A percentile compares a stretch with the other conserved stretches of the same genome.
These are phyloP conservation scores for Phrynosoma platyrhinos DNA, from an alignment of 2,113 vertebrate genomes.

Conservation along the genomic window DNA sequence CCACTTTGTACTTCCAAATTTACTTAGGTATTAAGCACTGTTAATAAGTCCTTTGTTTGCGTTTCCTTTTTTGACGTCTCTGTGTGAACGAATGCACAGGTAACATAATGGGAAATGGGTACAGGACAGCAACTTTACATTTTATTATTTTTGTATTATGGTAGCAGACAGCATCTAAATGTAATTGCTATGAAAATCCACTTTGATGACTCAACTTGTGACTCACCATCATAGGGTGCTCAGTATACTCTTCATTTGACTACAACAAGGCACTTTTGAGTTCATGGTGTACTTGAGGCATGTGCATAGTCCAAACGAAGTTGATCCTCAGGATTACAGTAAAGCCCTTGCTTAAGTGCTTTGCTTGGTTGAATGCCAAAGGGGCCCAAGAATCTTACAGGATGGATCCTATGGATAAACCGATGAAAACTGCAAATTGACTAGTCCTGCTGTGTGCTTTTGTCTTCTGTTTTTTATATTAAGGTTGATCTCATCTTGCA, in stretches of 20 bases:
- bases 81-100: neutral
- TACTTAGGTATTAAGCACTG: neutral
- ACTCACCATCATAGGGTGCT: neutral
- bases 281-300: neutral
- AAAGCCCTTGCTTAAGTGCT: slow-evolving; percentile 21
- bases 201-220: neutral
- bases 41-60: too few species aligned
- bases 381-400: neutral
- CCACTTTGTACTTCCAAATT: neutral
- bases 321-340: neutral
- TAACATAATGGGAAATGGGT: neutral
- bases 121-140: neutral
- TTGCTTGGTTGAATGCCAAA: slow-evolving; percentile 15
- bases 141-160: neutral
- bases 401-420: slow-evolving; percentile 1
- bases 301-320: neutral
- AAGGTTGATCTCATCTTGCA: neutral
- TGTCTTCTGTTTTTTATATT: neutral
- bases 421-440: neutral
- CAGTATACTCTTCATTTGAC: neutral
- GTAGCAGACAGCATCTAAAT: neutral
- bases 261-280: neutral
- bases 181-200: neutral
- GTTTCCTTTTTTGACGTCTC: neutral
- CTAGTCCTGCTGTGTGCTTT: neutral